Evolutionary conservation across 2,888 invertebrate genomes (phyloP).

Genomic region (Abrostola tripartita): DNA sequence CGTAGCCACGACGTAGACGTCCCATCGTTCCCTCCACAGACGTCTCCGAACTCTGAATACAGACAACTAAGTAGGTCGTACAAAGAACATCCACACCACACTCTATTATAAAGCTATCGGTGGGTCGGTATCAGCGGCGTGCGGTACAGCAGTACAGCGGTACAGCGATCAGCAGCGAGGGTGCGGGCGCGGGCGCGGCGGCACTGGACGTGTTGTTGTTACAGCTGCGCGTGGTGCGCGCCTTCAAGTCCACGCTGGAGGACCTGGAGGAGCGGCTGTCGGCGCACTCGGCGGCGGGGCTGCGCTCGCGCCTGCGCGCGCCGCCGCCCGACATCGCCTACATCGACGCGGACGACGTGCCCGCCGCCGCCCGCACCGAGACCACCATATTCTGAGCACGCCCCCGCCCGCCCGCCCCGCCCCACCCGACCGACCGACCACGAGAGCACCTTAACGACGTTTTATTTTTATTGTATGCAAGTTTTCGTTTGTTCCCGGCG

Average conservation of each 20-base stretch:
- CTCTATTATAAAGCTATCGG: constrained; percentile 67
- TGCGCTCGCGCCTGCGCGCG: constrained; percentile 94
- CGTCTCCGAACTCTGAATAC: constrained; percentile 75
- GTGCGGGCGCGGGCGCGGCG: constrained; percentile 45
- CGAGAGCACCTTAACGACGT: constrained; percentile 50
- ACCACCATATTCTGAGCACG: constrained; percentile 80
- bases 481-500: constrained; percentile 54
- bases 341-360: constrained; percentile 91
- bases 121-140: constrained; percentile 49
- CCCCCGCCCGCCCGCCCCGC: constrained; percentile 37
- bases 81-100: constrained; percentile 83
- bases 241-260: constrained; percentile 99
- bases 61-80: constrained; percentile 60
- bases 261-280: constrained; percentile 99
- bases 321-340: constrained; percentile 94
- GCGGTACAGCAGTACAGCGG: constrained; percentile 34
- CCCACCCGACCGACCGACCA: constrained; percentile 48
- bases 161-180: constrained; percentile 29
- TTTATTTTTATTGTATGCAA: constrained; percentile 59
- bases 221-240: constrained; percentile 99
- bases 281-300: constrained; percentile 98
- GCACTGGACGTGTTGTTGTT: constrained; percentile 84
- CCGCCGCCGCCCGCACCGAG: constrained; percentile 75
- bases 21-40: constrained; percentile 55
- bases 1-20: constrained; percentile 55